Percentiles rank a stretch among this genome's conserved stretches.
Evolutionary conservation across 2,888 invertebrate genomes (phyloP).

Genomic region (Phortica okadai): DNA sequence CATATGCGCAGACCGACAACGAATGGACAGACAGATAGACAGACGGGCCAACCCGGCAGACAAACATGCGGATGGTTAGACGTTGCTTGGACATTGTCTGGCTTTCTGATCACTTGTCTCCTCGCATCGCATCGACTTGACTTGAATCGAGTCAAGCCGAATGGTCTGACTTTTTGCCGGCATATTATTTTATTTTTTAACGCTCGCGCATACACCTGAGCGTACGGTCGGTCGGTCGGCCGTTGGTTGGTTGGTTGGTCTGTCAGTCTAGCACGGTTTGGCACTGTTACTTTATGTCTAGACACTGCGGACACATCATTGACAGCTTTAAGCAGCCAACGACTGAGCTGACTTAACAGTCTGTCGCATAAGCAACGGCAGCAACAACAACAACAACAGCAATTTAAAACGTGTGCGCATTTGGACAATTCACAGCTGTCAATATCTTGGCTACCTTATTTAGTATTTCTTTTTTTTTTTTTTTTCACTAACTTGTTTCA

Average conservation of each 20-base stretch:
- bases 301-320: constrained; percentile 65
- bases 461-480: constrained; percentile 18
- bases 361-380: constrained; percentile 39
- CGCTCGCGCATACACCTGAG: constrained; percentile 31
- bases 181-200: constrained; percentile 38
- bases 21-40: neutral
- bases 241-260: constrained; percentile 39
- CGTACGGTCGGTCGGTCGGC: constrained; percentile 36
- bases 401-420: neutral
- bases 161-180: constrained; percentile 28
- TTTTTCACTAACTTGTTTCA: neutral
- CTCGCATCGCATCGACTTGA: neutral
- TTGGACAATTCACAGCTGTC: constrained; percentile 63
- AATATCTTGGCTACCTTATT: constrained; percentile 50
- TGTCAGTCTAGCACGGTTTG: constrained; percentile 48
- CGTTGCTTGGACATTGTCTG: neutral
- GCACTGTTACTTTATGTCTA: constrained; percentile 55
- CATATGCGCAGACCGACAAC: neutral
- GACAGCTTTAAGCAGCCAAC: constrained; percentile 64
- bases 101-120: neutral
- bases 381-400: constrained; percentile 25
- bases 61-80: neutral
- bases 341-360: constrained; percentile 46
- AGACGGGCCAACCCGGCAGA: neutral
- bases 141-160: no score